These are phyloP conservation scores for Podotricha telesiphe DNA, from an alignment of 2,888 invertebrate species.

Conservation along the genomic window DNA sequence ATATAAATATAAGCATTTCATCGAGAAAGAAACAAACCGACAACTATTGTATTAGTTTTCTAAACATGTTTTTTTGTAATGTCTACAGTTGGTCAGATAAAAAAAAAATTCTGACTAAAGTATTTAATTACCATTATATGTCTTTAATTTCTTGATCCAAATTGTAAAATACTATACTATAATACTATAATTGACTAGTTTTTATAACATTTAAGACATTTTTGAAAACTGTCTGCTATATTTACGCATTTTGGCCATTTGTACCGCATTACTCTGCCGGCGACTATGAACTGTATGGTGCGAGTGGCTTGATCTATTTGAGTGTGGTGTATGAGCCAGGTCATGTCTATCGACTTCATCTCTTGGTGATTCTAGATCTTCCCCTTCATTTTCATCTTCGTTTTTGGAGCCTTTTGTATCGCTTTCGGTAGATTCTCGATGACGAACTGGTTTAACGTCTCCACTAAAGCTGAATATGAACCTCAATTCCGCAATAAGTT, in stretches of 20 bases:
- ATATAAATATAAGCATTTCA: no score
- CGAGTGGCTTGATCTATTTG: slow-evolving; percentile 68
- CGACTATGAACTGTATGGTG: slow-evolving; percentile 71
- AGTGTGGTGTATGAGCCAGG: slow-evolving; percentile 61
- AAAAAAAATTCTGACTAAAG: neutral
- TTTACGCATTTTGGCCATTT: slow-evolving; percentile 72
- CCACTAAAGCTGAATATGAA: slow-evolving; percentile 89
- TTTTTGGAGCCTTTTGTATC: slow-evolving; percentile 62
- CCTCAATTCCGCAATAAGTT: slow-evolving; percentile 87
- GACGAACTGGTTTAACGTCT: slow-evolving; percentile 87
- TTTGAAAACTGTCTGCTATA: slow-evolving; percentile 53
- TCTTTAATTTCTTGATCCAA: neutral
- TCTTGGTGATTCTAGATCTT: slow-evolving; percentile 54
- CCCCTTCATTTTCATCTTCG: slow-evolving; percentile 52
- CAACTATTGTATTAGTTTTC: no score
- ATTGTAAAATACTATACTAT: neutral
- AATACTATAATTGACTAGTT: neutral
- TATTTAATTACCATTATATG: neutral
- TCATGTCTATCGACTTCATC: slow-evolving; percentile 55
- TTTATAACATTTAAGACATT: slow-evolving; percentile 24
- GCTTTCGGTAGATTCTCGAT: slow-evolving; percentile 66
- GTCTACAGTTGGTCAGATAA: neutral
- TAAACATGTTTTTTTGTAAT: no score
- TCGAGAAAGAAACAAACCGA: no score
- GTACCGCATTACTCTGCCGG: slow-evolving; percentile 72